phyloP scores from a whole-genome alignment of 2,113 vertebrate species.

The Clupea harengus region DNA sequence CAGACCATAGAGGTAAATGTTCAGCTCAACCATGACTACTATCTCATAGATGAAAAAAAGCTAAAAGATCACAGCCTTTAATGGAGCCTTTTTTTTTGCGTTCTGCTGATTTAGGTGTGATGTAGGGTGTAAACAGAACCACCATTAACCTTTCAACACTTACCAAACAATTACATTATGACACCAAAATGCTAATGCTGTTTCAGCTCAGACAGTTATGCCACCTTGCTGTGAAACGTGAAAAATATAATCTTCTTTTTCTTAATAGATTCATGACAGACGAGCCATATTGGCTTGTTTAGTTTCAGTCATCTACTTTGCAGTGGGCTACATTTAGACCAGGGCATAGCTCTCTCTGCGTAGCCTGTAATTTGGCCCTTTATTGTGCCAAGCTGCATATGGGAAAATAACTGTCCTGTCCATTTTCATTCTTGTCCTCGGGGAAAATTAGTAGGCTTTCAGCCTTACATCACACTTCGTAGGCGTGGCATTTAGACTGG shows the following conservation, averaged over 20 bases:
- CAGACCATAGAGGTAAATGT: constrained; percentile 87
- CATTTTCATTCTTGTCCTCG: not conserved
- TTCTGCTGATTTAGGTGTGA: not conserved
- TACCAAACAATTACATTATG: not conserved
- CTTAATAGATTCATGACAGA: not conserved
- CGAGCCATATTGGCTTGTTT: not conserved
- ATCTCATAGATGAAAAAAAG: not conserved
- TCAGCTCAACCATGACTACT: not conserved
- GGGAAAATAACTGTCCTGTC: not conserved
- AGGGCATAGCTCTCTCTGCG: not conserved
- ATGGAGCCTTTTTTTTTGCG: not conserved
- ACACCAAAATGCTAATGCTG: not conserved
- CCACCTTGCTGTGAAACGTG: not conserved
- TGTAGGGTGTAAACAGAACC: not conserved
- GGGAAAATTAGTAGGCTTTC: not conserved
- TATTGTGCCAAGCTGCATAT: constrained; percentile 9
- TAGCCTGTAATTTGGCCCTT: not conserved
- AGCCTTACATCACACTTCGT: not conserved
- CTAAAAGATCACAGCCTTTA: not conserved
- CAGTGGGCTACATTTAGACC: not conserved
- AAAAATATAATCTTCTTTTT: not conserved
- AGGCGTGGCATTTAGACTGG: not conserved
- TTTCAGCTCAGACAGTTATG: not conserved
- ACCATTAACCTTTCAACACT: not conserved
- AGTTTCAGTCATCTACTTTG: not conserved